Evolutionary conservation across 2,797 vertebrate genomes (phyloP).

Genomic region (Arnoldichthys spilopterus): DNA sequence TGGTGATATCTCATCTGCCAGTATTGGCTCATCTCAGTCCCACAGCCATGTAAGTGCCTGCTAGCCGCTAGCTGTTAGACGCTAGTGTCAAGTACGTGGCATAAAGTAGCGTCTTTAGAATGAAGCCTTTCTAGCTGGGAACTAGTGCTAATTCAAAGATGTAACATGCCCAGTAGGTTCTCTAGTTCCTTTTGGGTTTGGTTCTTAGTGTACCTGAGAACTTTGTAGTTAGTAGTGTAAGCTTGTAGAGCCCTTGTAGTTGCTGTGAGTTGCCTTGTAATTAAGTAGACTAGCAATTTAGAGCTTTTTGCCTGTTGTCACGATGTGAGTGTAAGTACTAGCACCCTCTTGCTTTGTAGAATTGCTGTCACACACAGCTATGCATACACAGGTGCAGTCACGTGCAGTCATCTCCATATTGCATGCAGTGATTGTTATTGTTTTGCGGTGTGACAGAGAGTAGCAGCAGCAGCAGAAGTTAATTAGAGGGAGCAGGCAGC

Average conservation of each 20-base stretch:
- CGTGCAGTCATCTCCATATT: neutral
- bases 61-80: slow-evolving; percentile 7
- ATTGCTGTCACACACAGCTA: neutral
- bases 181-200: neutral
- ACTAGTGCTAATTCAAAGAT: slow-evolving; percentile 12
- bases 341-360: neutral
- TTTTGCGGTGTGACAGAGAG: slow-evolving; percentile 50
- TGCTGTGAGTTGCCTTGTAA: slow-evolving; percentile 12
- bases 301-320: slow-evolving; percentile 2
- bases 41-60: slow-evolving; percentile 79
- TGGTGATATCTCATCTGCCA: slow-evolving; percentile 75
- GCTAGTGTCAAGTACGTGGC: slow-evolving; percentile 3
- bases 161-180: neutral
- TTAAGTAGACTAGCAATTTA: neutral
- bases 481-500: slow-evolving; percentile 52
- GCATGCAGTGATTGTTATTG: slow-evolving; percentile 45
- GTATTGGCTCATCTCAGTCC: slow-evolving; percentile 66
- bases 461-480: slow-evolving; percentile 44
- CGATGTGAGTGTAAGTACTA: neutral
- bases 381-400: slow-evolving; percentile 1
- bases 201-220: neutral
- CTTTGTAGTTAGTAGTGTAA: neutral
- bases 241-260: slow-evolving; percentile 13
- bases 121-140: slow-evolving; percentile 6
- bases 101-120: neutral